Base-by-base conservation (phyloP, 2,113 vertebrate species). In the Laticauda laticaudata region DNA sequence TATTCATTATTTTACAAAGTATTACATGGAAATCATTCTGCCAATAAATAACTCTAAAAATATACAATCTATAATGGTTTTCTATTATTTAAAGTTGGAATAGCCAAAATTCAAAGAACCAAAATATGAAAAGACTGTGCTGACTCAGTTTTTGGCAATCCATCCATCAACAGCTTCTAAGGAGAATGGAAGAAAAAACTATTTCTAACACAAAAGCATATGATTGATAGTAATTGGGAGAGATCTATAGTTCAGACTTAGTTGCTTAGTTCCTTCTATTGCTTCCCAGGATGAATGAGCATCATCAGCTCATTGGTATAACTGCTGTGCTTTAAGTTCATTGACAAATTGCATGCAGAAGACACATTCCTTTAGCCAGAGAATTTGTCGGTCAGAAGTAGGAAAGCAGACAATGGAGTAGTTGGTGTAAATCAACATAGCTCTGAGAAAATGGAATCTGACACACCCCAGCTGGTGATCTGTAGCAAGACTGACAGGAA, bases 91-190 rank as follows among this genome's bases (percentile, higher is more conserved):
- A 4, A 0, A 23, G 64, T 88, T 75, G 21, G 18, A 89, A 39
- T 0, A 9, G 93, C 92, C 92, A 94, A 87, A 26, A 0, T 0
- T 39, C 0, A 0, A 57, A 54, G 93, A 93, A 92, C 93, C 91
- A 95, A 85, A 34, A 0, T 5, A 93, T 85, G 93, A 95, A 87
- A 94, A 89, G 95, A 92, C 88, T 90, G 75, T 59, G 92, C 59
- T 92, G 43, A 45, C 92, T 90, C 64, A 12, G 7, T 1, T 55
- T 88, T 75, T 29, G 4, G 39, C 34, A 61, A 45, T 55, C 8
- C 4, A 45, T 86, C 15, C 20, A 14, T 34, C 24, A 45, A 20
- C 48, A 10, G 87, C 18, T 24, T 26, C 64, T 15, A 89, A 56
- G 29, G 45, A 29, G 53, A 56, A 12, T 81, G 53, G 75, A 91